These are phyloP conservation scores for Endomychus coccineus DNA, from an alignment of 2,888 invertebrate species.

Conservation along the genomic window DNA sequence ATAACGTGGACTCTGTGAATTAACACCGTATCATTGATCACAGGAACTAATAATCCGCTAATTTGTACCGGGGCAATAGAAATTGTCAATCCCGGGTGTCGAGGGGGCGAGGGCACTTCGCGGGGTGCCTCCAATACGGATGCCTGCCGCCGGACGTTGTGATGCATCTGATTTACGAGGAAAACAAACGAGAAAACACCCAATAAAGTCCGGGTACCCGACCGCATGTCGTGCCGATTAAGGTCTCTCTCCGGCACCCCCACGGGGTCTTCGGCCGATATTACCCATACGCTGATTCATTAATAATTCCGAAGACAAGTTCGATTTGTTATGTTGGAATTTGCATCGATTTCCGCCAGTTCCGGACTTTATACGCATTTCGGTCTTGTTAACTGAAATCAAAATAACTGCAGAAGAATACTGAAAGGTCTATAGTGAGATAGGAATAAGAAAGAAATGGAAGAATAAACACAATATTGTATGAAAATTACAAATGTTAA, in stretches of 20 bases:
- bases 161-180: constrained; percentile 40
- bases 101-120: too few species aligned
- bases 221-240: constrained; percentile 14
- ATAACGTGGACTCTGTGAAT: constrained; percentile 27
- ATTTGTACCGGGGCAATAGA: constrained; percentile 44
- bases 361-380: too few species aligned
- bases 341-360: too few species aligned
- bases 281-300: constrained; percentile 12
- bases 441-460: too few species aligned
- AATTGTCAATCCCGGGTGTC: constrained; percentile 39
- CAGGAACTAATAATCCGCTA: constrained; percentile 45
- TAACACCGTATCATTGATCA: constrained; percentile 45
- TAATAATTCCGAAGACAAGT: constrained; percentile 7
- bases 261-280: constrained; percentile 7
- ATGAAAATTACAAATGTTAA: too few species aligned
- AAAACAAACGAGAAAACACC: constrained; percentile 37
- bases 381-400: too few species aligned
- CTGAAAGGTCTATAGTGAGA: too few species aligned
- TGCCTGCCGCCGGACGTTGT: constrained; percentile 25
- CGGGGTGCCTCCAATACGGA: too few species aligned
- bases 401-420: too few species aligned
- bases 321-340: too few species aligned
- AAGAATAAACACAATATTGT: too few species aligned
- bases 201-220: constrained; percentile 26
- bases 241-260: constrained; percentile 11